A percentile compares a stretch with the other conserved stretches of the same genome.
Evolutionary conservation across 2,888 invertebrate species (phyloP).

Genomic region (Erebia palarica): DNA sequence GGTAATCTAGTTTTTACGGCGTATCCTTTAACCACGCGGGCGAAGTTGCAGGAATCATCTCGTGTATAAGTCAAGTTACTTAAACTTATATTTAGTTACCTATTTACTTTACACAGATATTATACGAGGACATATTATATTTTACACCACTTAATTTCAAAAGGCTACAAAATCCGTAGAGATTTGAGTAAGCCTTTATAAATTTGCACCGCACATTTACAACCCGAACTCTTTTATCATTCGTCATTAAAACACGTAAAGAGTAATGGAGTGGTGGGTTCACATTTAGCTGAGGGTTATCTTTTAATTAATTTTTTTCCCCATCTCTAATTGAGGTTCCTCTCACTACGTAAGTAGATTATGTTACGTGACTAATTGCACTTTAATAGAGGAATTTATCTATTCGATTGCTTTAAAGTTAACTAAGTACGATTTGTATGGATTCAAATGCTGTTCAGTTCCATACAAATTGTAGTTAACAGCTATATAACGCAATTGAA

Average conservation of each 20-base stretch:
- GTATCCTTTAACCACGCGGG: no score
- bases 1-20: no score
- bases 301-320: conserved; percentile 8
- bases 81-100: no score
- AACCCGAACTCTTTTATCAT: background rate
- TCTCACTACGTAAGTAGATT: background rate
- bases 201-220: conserved; percentile 4
- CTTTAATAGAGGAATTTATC: background rate
- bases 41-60: no score
- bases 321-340: conserved; percentile 5
- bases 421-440: no score
- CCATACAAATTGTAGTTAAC: no score
- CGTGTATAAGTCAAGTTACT: no score
- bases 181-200: background rate
- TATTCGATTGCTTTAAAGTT: no score
- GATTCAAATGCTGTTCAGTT: no score
- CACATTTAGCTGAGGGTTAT: background rate
- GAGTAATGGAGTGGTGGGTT: background rate
- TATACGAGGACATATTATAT: background rate
- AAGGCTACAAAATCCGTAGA: background rate
- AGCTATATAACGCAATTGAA: no score
- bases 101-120: background rate
- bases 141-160: background rate
- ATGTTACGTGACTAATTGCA: conserved; percentile 1
- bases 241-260: background rate